Evolutionary conservation across 2,888 invertebrate genomes (phyloP), one percentile per base, ranked within the genome.

Genomic region (Lysandra coridon): DNA sequence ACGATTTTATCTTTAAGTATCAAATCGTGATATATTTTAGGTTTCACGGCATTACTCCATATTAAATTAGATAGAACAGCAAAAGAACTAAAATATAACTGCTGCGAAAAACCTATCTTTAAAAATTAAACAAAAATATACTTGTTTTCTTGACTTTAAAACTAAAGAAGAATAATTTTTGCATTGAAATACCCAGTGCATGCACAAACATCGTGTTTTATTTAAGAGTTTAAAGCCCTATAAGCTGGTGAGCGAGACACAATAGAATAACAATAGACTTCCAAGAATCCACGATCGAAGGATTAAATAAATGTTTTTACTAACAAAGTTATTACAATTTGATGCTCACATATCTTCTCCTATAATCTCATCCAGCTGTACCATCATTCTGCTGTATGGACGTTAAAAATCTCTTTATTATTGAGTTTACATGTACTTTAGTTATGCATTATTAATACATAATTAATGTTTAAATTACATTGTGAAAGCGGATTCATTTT

Each of bases 401-500:
- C 33, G 33, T 69, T 69, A 6, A 64, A 30, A 64, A 69, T 69
- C 33, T 69, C 14, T 69, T 69, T 37, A 33, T 17, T 33, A 37
- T 69, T 69, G 69, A 69, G 33, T 69, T 69, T 37, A 69, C 17
- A 37, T 33, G 33, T 14, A 23, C 0, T 23, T 23, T 69, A 17
- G 17, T 69, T 69, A 33, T 33, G 6, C 37, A 69, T 33, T 69
- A 14, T 17, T 69, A 14, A 12, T 69, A 69, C 17, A 17, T 5
- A 14, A 12, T 69, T 69, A 69, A 69, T 69, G 37, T 69, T 69
- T 1, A 69, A 33, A 69, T 14, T 33, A 33, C 37, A 69, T 37
- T 69, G 69, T 69, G 69, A 37, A 69, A 69, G 69, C 33, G 69
- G 69, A 30, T 69, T 37, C 69, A 37, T 69, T 37, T 37, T 33